Percentiles rank a stretch among this genome's conserved stretches.
phyloP scores from a whole-genome alignment of 2,797 vertebrate species.

The Taenioides sp. region DNA sequence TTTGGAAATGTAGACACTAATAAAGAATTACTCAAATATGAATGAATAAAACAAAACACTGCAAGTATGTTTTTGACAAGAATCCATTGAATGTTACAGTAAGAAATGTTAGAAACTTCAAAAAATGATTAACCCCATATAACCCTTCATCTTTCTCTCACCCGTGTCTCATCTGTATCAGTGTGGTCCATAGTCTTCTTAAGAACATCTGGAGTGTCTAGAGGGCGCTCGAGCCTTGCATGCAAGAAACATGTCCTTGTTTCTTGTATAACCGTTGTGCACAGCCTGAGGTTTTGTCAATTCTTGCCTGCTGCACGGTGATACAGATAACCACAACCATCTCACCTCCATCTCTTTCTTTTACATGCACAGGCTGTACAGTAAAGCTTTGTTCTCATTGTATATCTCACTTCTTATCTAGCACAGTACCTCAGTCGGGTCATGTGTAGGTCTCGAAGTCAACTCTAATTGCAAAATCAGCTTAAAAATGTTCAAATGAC shows the following conservation, averaged over 20 bases:
- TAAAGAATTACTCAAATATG: no score
- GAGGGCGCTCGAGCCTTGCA: background rate
- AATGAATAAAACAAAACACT: no score
- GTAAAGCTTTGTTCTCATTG: background rate
- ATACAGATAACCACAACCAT: conserved; percentile 5
- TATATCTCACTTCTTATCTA: background rate
- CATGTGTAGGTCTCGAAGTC: no score
- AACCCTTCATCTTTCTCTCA: no score
- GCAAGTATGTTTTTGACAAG: no score
- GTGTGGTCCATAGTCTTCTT: background rate
- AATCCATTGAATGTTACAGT: background rate
- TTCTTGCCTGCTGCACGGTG: conserved; percentile 35
- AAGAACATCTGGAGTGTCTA: conserved; percentile 23
- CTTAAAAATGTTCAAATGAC: no score
- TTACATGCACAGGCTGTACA: background rate
- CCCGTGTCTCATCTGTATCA: background rate
- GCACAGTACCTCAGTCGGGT: background rate
- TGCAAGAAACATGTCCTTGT: conserved; percentile 22
- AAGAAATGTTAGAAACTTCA: background rate
- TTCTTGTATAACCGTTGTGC: background rate
- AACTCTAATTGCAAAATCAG: no score
- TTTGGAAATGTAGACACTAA: no score
- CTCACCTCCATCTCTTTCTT: conserved; percentile 13
- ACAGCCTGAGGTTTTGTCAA: conserved; percentile 34
- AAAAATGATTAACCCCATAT: background rate